phyloP scores from a whole-genome alignment of 2,113 vertebrate genomes.

The Fulica atra region DNA sequence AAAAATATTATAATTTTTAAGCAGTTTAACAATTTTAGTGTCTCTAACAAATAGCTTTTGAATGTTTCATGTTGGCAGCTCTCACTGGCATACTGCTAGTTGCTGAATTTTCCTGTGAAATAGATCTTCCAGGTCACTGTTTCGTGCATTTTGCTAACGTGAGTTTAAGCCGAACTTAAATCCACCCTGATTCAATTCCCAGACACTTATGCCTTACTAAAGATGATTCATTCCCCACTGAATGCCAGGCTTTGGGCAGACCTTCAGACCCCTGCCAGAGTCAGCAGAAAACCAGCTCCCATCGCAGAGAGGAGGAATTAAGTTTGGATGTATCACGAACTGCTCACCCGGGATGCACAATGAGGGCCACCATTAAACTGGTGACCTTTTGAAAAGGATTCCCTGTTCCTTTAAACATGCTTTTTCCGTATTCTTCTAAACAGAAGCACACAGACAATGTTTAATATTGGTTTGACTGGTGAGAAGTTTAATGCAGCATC shows the following conservation, averaged over 20 bases:
- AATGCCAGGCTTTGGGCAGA: background rate
- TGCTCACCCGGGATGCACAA: background rate
- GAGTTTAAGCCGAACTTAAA: background rate
- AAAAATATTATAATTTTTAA: background rate
- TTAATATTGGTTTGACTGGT: background rate
- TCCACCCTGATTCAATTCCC: background rate
- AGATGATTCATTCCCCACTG: background rate
- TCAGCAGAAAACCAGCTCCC: background rate
- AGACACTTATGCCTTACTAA: background rate
- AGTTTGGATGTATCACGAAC: background rate
- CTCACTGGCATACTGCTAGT: background rate
- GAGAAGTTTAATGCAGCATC: background rate
- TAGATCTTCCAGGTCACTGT: background rate
- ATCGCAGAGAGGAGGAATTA: background rate
- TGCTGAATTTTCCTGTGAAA: background rate
- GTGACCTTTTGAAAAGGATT: background rate
- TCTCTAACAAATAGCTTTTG: background rate
- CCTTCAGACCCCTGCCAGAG: background rate
- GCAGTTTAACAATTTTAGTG: background rate
- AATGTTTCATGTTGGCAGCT: background rate
- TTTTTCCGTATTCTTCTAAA: background rate
- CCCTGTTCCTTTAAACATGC: background rate
- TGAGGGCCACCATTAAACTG: background rate
- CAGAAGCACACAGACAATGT: background rate
- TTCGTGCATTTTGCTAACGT: background rate